These are phyloP conservation scores for Novumbra hubbsi DNA, from an alignment of 2,797 vertebrate species.

Conservation along the genomic window DNA sequence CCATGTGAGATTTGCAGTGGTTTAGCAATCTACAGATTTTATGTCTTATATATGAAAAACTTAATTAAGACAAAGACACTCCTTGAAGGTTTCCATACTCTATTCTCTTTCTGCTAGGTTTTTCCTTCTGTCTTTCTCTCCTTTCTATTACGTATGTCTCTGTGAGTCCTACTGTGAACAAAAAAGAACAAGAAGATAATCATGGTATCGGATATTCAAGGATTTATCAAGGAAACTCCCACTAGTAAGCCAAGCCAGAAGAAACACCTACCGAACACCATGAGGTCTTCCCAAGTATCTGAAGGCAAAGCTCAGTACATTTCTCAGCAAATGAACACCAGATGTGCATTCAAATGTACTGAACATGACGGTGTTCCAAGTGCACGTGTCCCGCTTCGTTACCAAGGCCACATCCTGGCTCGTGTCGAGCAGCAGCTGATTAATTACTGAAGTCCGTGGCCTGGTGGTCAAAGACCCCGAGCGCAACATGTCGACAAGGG, in stretches of 20 bases:
- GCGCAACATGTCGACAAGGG: too few relatives aligned
- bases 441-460: too few relatives aligned
- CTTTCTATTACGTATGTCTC: not conserved
- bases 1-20: too few relatives aligned
- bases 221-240: not conserved
- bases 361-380: too few relatives aligned
- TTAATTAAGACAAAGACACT: conserved; percentile 22
- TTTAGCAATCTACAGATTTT: not conserved
- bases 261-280: not conserved
- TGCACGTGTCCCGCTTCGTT: too few relatives aligned
- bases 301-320: not conserved
- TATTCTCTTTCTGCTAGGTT: not conserved
- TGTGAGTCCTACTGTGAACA: not conserved
- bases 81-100: not conserved
- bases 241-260: not conserved
- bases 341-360: not conserved
- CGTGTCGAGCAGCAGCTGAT: too few relatives aligned
- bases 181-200: not conserved
- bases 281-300: not conserved
- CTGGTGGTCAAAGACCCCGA: too few relatives aligned
- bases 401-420: too few relatives aligned
- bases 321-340: not conserved
- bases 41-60: not conserved
- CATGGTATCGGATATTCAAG: not conserved
- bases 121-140: not conserved